A percentile compares a stretch with the other conserved stretches of the same genome.
Evolutionary conservation across 2,888 invertebrate species (phyloP).

Genomic region (Pediacus dermestoides): DNA sequence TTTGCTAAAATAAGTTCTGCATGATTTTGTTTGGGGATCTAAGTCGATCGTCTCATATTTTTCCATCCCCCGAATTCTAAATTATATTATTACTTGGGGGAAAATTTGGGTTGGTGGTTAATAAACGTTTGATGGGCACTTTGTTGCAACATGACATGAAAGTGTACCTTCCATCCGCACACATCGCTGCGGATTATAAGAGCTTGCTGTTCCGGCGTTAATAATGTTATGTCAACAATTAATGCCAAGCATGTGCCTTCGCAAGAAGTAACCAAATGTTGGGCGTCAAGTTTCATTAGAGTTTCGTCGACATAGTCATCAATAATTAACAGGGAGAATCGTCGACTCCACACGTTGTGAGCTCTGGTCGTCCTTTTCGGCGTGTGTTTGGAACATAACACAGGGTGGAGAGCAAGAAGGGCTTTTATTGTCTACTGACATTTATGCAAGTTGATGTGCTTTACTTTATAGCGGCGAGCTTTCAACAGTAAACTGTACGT

Average conservation of each 20-base stretch:
- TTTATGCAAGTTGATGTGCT: slow-evolving; percentile 47
- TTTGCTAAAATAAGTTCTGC: too few species aligned
- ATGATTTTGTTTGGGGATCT: too few species aligned
- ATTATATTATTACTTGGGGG: too few species aligned
- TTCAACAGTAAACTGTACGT: slow-evolving; percentile 40
- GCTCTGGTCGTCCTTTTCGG: background rate
- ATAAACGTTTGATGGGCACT: slow-evolving; percentile 12
- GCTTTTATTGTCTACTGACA: slow-evolving; percentile 37
- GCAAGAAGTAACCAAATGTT: slow-evolving; percentile 41
- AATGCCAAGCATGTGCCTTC: slow-evolving; percentile 38
- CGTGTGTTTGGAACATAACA: too few species aligned
- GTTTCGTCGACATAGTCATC: slow-evolving; percentile 34
- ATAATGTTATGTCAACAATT: slow-evolving; percentile 42
- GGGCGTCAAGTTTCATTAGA: slow-evolving; percentile 36
- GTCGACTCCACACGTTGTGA: slow-evolving; percentile 21
- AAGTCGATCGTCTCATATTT: too few species aligned
- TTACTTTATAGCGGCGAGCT: slow-evolving; percentile 45
- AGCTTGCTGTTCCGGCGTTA: slow-evolving; percentile 35
- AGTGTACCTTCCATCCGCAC: slow-evolving; percentile 19
- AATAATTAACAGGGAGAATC: slow-evolving; percentile 37
- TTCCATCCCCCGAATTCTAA: too few species aligned
- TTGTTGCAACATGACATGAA: slow-evolving; percentile 2
- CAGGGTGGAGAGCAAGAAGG: slow-evolving; percentile 13
- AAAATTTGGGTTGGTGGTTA: too few species aligned
- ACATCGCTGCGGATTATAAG: slow-evolving; percentile 33